phyloP scores from a whole-genome alignment of 2,113 vertebrate species.

The Nycticebus coucang region DNA sequence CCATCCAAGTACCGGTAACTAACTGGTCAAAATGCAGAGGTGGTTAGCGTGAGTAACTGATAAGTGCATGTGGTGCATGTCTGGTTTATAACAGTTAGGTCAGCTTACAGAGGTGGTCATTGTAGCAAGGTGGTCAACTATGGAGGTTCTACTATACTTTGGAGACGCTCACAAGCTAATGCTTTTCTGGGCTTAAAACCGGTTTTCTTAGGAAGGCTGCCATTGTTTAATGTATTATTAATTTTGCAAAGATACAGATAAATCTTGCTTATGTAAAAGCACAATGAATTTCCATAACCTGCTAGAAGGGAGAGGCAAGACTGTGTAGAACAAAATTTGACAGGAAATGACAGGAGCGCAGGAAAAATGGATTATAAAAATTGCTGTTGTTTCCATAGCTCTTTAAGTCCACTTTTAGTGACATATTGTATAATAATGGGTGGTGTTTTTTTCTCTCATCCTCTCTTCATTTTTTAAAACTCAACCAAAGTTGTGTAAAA shows the following conservation, averaged over 20 bases:
- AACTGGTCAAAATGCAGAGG: no score
- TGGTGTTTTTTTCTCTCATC: not conserved
- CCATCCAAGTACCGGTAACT: no score
- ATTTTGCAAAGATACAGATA: not conserved
- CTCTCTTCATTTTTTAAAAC: slow-evolving; percentile 43
- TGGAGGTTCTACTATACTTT: not conserved
- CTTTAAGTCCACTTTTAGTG: not conserved
- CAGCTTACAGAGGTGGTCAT: no score
- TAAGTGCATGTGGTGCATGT: no score
- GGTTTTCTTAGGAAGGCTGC: not conserved
- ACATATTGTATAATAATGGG: not conserved
- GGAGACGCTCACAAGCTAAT: not conserved
- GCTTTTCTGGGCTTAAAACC: not conserved
- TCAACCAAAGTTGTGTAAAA: slow-evolving; percentile 85
- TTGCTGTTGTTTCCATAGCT: not conserved
- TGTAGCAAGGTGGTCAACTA: no score
- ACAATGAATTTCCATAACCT: not conserved
- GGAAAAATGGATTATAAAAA: not conserved
- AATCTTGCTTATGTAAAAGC: not conserved
- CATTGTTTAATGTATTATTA: slow-evolving; percentile 41
- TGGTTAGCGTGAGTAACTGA: no score
- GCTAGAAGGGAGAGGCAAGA: not conserved
- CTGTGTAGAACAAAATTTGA: not conserved
- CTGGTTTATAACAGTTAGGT: no score
- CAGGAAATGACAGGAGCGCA: not conserved